Base-by-base conservation (phyloP, 2,888 invertebrate species). In the Melolontha melolontha region DNA sequence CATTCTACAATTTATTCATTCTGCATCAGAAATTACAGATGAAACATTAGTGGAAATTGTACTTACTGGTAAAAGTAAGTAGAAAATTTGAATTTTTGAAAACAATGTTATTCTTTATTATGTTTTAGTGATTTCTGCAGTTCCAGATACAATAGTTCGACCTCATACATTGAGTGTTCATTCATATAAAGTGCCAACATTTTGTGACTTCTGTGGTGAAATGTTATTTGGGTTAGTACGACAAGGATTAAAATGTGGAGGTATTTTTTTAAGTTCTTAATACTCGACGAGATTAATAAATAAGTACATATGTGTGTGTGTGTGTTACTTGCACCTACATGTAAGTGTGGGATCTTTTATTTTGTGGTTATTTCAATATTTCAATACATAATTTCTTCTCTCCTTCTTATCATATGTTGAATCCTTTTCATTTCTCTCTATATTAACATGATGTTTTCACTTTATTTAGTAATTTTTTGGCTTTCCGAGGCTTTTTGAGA, bases 161-260 rank as follows among this genome's bases (percentile, higher is more conserved):
- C 96, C 98, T 64, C 98, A 99, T 86, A 91, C 95, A 74, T 89
- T 99, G 67, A 91, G 92, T 75, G 97, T 99, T 74, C 98, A 99
- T 87, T 98, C 98, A 27, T 99, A 98, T 86, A 98, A 97, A 87
- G 93, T 95, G 75, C 99, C 99, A 71, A 98, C 99, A 72, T 99
- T 99, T 88, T 99, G 98, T 86, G 98, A 99, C 88, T 98, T 97
- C 86, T 99, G 99, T 85, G 98, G 98, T 41, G 98, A 98, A 86
- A 97, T 99, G 96, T 89, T 99, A 39, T 98, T 98, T 86, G 99
- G 99, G 2, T 88, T 99, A 73, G 97, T 98, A 72, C 90, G 97
- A 66, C 99, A 99, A 86, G 99, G 99, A 72, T 91, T 99, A 76
- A 98, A 99, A 85, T 99, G 99, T 85, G 97, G 98, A 88, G 98